Base-by-base conservation (phyloP, 2,113 vertebrate species). In the Uria lomvia region DNA sequence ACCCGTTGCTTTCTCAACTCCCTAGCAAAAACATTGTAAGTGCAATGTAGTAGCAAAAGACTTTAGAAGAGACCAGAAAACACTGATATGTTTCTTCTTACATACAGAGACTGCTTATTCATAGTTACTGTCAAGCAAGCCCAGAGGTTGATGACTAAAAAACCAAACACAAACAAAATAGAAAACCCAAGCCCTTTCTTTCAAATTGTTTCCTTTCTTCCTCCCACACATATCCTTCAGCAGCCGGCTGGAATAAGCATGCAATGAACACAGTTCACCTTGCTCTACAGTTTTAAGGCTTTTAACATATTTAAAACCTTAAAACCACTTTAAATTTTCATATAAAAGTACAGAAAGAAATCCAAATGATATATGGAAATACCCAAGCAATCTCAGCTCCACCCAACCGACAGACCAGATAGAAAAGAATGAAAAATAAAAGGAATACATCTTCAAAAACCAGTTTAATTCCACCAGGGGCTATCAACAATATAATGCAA, bases 111-210 rank as follows among this genome's bases (percentile, higher is more conserved):
- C 56, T 72, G 65, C 70, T 95, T 86, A 94, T 89, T 96, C 82
- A 88, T n/a, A 76, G 72, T 30, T 86, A 88, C 85, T 90, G 70
- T 95, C 70, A 87, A 90, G 63, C 50, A 73, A 95, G 86, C 49
- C 63, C 79, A 89, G 66, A 74, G 70, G 78, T 34, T 73, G 83
- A 86, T 95, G 89, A 94, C 90, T 87, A 82, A 96, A 95, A 92
- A 71, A 42, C 4, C 45, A 11, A 55, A 29, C 34, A 78, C 43
- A 88, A 95, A 94, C 62, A 95, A 96, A 91, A 59, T 1, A 95
- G 66, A 75, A 85, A 95, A 27, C 45, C 30, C 49, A 90, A 88
- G n/a, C 71, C 45, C n/a, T 82, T 91, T 94, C 56, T 90, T 97
- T 93, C 59, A 75, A 52, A 81, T 85, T 12, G 30, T 89, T 96